Conservation (phyloP, 2,797 vertebrate genomes). For the Mallotus villosus region DNA sequence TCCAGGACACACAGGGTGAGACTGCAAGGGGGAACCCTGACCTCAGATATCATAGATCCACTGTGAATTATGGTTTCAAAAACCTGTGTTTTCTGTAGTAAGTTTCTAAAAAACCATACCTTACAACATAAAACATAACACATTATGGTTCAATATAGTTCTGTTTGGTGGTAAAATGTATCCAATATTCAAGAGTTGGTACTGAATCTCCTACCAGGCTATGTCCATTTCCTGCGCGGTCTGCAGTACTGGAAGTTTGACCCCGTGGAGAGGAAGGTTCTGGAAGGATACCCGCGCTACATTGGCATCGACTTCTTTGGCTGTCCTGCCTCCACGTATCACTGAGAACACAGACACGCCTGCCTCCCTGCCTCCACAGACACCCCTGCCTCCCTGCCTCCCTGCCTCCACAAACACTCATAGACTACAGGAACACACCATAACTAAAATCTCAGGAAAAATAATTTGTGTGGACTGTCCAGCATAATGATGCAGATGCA, state of each 20-base stretch:
- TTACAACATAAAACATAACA: too few species aligned
- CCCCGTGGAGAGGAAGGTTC: conserved; percentile 72
- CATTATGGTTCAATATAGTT: not conserved
- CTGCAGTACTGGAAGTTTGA: conserved; percentile 87
- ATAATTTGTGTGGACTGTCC: too few species aligned
- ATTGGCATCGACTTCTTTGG: conserved; percentile 82
- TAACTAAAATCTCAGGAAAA: too few species aligned
- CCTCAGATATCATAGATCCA: too few species aligned
- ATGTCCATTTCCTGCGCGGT: conserved; percentile 80
- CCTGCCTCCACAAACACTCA: too few species aligned
- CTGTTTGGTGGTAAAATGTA: not conserved
- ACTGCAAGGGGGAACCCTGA: too few species aligned
- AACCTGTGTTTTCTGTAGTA: not conserved
- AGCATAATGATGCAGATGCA: too few species aligned
- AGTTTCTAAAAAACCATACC: not conserved
- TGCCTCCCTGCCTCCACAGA: too few species aligned
- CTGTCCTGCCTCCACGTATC: conserved; percentile 42
- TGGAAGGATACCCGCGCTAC: conserved; percentile 82
- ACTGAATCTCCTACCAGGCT: conserved; percentile 59
- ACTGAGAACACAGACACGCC: not conserved
- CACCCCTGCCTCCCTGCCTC: too few species aligned
- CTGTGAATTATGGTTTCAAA: not conserved
- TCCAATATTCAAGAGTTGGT: not conserved
- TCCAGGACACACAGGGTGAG: conserved; percentile 61
- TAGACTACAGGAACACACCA: too few species aligned